Conservation (phyloP, 2,888 invertebrate species). For the Polyommatus icarus region DNA sequence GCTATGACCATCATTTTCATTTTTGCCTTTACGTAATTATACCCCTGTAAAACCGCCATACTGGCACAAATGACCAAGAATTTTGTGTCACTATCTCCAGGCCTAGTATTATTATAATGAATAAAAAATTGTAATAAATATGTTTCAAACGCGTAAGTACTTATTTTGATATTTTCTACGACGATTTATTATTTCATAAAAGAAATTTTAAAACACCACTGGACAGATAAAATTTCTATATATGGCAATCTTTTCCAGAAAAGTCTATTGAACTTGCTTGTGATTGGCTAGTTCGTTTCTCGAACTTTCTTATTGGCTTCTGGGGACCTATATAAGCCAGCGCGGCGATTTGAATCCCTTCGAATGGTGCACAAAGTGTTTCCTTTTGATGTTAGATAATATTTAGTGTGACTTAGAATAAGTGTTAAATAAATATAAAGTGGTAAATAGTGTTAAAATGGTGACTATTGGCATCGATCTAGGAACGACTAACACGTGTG, state of each 20-base stretch:
- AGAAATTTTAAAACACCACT: background rate
- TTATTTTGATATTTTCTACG: too few species aligned
- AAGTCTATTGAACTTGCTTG: constrained; percentile 44
- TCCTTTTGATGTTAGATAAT: background rate
- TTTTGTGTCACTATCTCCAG: too few species aligned
- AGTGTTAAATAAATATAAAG: too few species aligned
- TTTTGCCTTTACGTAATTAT: too few species aligned
- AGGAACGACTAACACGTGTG: constrained; percentile 63
- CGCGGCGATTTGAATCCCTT: constrained; percentile 48
- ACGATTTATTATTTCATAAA: background rate
- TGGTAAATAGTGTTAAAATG: constrained; percentile 48
- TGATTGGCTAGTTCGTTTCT: constrained; percentile 54
- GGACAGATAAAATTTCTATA: background rate
- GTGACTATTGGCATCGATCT: constrained; percentile 66
- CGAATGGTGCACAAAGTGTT: constrained; percentile 37
- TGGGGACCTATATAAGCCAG: constrained; percentile 55
- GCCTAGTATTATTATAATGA: too few species aligned
- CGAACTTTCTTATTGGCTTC: constrained; percentile 56
- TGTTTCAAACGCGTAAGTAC: too few species aligned
- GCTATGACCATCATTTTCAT: too few species aligned
- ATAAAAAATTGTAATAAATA: too few species aligned
- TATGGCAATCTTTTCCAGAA: constrained; percentile 56
- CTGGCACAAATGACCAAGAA: too few species aligned
- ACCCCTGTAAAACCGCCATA: too few species aligned
- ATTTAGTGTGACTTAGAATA: background rate